Percentiles rank a stretch among this genome's conserved stretches.
Evolutionary conservation across 1,140 invertebrate genomes (phyloP).

Genomic region (Drosophila sp.): DNA sequence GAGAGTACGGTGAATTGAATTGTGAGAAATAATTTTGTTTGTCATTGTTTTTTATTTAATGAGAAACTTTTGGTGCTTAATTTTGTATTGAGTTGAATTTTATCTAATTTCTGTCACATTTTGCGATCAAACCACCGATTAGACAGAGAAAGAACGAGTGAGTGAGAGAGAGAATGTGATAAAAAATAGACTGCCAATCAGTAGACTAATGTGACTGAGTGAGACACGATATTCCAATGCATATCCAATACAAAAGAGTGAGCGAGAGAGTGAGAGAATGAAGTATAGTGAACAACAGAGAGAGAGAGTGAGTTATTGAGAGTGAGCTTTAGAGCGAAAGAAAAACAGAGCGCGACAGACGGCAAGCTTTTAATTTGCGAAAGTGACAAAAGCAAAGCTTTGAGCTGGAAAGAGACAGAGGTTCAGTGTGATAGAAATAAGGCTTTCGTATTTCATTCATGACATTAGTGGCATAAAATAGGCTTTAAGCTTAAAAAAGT

Average conservation of each 20-base stretch:
- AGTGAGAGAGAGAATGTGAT: constrained; percentile 7
- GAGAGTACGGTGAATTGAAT: not conserved
- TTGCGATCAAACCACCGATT: constrained; percentile 24
- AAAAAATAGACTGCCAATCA: constrained; percentile 25
- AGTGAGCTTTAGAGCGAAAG: constrained; percentile 2
- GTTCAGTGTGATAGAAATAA: not conserved
- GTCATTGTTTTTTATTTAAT: constrained; percentile 15
- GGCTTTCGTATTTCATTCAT: no score
- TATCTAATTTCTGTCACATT: constrained; percentile 8
- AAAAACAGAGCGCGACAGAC: not conserved
- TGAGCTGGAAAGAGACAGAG: not conserved
- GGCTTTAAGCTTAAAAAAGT: no score
- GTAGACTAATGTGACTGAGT: constrained; percentile 25
- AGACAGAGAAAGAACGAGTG: constrained; percentile 27
- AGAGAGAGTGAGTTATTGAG: constrained; percentile 26
- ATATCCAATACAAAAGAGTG: constrained; percentile 34
- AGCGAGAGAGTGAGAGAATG: constrained; percentile 27
- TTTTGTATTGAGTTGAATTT: constrained; percentile 9
- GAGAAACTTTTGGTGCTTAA: constrained; percentile 34
- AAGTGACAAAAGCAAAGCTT: constrained; percentile 2
- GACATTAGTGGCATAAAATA: no score
- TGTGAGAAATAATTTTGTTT: constrained; percentile 19
- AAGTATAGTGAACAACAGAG: constrained; percentile 8
- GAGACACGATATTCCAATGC: constrained; percentile 32
- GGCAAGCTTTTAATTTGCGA: constrained; percentile 32